Evolutionary conservation across 30 jellyfish, hydroid and myxozoan genomes (phyloP).

Genomic region (Aurelia coerulea): DNA sequence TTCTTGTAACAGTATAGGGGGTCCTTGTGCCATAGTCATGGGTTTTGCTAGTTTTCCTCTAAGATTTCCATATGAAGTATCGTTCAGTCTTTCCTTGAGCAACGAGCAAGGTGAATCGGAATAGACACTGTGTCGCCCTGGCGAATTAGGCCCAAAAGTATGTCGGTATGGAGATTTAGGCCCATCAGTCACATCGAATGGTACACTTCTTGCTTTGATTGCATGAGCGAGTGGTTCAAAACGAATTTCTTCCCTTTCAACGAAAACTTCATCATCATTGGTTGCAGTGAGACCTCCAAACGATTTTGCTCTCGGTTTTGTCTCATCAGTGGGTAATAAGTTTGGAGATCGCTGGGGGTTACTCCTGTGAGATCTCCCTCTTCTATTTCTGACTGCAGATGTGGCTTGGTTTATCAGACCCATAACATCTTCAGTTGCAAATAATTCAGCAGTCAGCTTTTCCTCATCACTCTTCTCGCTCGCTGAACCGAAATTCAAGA

Average conservation of each 20-base stretch:
- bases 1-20: conserved; percentile 6
- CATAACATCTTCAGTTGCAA: conserved; percentile 53
- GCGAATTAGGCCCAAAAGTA: neutral
- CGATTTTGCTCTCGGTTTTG: conserved; percentile 16
- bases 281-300: neutral
- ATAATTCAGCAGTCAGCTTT: conserved; percentile 26
- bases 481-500: neutral
- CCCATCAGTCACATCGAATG: neutral
- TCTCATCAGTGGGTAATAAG: neutral
- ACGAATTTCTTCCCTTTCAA: neutral
- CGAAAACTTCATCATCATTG: conserved; percentile 17
- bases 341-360: conserved; percentile 8
- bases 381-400: conserved; percentile 84
- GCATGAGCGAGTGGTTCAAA: neutral
- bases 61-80: conserved; percentile 41
- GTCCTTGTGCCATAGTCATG: neutral
- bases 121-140: neutral
- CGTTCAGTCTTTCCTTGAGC: conserved; percentile 38
- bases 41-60: conserved; percentile 4
- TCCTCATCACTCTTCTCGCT: conserved; percentile 35
- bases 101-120: conserved; percentile 55
- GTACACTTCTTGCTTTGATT: neutral
- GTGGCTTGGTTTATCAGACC: conserved; percentile 80
- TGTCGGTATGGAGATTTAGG: neutral
- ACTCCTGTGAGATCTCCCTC: conserved; percentile 67